Conservation (phyloP, 2,113 vertebrate species). For the Sus scrofa region T2T-Sscrofa CM000814.6:69877001-69877500, state of each 20-base stretch:
- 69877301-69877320: too few relatives aligned
- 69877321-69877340: background rate
- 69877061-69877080: background rate
- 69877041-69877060: background rate
- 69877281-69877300: too few relatives aligned
- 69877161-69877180: too few relatives aligned
- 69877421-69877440: conserved; percentile 26
- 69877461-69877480: background rate
- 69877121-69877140: too few relatives aligned
- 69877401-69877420: background rate
- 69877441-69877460: background rate
- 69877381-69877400: conserved; percentile 48
- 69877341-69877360: background rate
- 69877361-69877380: background rate
- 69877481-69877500: background rate
- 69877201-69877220: too few relatives aligned
- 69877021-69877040: background rate
- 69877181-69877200: too few relatives aligned
- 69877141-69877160: too few relatives aligned
- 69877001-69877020: background rate
- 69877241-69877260: too few relatives aligned
- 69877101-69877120: too few relatives aligned
- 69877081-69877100: too few relatives aligned
- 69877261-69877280: too few relatives aligned
- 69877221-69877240: too few relatives aligned